Conservation (phyloP, 2,888 invertebrate genomes). For the Troglohyphantes excavatus region DNA sequence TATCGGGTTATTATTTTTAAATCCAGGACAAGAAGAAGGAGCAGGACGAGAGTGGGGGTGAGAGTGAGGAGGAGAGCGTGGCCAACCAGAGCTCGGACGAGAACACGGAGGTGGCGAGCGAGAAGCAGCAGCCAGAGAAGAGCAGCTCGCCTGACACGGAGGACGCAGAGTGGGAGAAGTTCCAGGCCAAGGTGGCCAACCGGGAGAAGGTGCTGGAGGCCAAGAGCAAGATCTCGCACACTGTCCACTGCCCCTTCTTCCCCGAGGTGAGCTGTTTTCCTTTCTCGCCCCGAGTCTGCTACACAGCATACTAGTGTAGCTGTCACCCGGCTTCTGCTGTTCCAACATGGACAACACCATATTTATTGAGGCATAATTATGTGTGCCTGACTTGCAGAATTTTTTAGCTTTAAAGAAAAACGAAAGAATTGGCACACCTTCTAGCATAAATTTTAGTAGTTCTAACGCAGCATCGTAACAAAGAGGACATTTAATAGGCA, state of each 20-base stretch:
- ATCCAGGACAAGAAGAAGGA: conserved; percentile 64
- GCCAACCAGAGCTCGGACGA: conserved; percentile 36
- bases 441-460: no score
- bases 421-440: no score
- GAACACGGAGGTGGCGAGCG: neutral
- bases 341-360: no score
- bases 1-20: no score
- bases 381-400: no score
- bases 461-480: no score
- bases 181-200: conserved; percentile 93
- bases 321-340: no score
- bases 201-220: conserved; percentile 93
- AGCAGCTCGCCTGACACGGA: conserved; percentile 80
- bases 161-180: conserved; percentile 96
- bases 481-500: no score
- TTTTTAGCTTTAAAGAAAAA: no score
- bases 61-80: conserved; percentile 58
- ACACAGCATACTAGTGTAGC: no score
- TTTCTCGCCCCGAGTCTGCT: no score
- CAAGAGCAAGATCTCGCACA: conserved; percentile 95
- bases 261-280: conserved; percentile 91
- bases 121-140: conserved; percentile 31
- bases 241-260: conserved; percentile 98
- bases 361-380: no score
- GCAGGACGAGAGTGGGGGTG: conserved; percentile 59